Percentiles rank a stretch among this genome's conserved stretches.
These are phyloP conservation scores for Sturnira hondurensis DNA, from an alignment of 2,113 vertebrate species.

Conservation along the genomic window DNA sequence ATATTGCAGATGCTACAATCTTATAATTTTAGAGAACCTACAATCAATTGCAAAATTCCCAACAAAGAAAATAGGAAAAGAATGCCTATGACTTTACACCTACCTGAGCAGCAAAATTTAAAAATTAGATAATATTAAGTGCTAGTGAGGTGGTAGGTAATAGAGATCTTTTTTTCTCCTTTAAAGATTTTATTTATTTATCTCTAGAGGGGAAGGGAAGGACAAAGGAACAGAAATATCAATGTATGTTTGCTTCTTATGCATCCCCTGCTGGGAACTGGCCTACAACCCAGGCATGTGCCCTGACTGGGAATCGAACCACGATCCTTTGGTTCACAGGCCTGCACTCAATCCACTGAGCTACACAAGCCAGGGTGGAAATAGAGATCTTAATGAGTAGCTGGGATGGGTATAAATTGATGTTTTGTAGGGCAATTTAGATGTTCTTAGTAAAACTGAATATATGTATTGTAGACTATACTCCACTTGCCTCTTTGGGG, in stretches of 20 bases:
- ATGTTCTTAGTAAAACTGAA: background rate
- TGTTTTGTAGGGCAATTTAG: background rate
- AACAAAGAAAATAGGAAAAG: background rate
- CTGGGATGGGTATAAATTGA: background rate
- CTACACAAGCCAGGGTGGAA: too few relatives aligned
- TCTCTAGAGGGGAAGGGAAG: too few relatives aligned
- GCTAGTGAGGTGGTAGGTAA: background rate
- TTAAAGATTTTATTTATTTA: too few relatives aligned
- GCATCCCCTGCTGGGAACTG: too few relatives aligned
- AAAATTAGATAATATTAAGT: background rate
- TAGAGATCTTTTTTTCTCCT: background rate
- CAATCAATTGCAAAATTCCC: background rate
- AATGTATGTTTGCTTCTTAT: too few relatives aligned
- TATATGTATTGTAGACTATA: background rate
- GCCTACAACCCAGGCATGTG: too few relatives aligned
- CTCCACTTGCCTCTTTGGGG: background rate
- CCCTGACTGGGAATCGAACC: too few relatives aligned
- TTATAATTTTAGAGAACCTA: background rate
- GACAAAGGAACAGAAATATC: too few relatives aligned
- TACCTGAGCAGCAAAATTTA: background rate
- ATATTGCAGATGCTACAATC: background rate
- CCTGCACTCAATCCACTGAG: too few relatives aligned
- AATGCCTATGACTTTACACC: background rate
- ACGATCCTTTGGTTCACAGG: too few relatives aligned
- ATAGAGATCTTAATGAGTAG: background rate